Evolutionary conservation across 2,113 vertebrate genomes (phyloP).

Genomic region (Poeciliopsis prolifica): DNA sequence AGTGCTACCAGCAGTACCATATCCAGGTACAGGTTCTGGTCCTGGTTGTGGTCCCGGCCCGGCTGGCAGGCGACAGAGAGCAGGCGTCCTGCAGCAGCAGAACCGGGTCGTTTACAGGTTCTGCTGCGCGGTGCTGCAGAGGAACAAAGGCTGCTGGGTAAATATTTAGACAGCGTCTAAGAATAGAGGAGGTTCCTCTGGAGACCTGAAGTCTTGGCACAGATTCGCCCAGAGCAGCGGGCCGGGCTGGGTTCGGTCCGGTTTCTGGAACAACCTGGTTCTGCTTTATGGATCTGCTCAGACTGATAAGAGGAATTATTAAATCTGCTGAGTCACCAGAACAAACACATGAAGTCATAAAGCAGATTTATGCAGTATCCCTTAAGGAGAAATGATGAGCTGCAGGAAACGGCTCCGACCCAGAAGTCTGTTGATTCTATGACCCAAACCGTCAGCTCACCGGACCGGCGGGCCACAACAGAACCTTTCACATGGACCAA

Average conservation of each 20-base stretch:
- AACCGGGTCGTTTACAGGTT: constrained; percentile 36
- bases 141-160: constrained; percentile 51
- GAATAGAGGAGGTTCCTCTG: constrained; percentile 52
- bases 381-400: neutral
- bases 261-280: neutral
- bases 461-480: neutral
- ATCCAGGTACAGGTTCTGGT: no score
- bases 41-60: no score
- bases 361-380: neutral
- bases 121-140: constrained; percentile 13
- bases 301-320: constrained; percentile 1
- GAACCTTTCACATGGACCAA: neutral
- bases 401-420: neutral
- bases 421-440: neutral
- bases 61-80: constrained; percentile 6
- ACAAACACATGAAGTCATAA: constrained; percentile 8
- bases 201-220: neutral
- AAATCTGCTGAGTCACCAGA: neutral
- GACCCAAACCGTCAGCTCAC: neutral
- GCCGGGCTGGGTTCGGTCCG: no score
- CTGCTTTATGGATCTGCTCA: neutral
- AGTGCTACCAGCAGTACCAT: no score
- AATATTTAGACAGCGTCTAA: constrained; percentile 71
- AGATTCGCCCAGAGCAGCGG: neutral
- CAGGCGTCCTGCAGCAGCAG: constrained; percentile 25